Percentiles rank a stretch among this genome's conserved stretches.
These are phyloP conservation scores for Esox lucius DNA, from an alignment of 2,797 vertebrate species.

Conservation along the genomic window DNA sequence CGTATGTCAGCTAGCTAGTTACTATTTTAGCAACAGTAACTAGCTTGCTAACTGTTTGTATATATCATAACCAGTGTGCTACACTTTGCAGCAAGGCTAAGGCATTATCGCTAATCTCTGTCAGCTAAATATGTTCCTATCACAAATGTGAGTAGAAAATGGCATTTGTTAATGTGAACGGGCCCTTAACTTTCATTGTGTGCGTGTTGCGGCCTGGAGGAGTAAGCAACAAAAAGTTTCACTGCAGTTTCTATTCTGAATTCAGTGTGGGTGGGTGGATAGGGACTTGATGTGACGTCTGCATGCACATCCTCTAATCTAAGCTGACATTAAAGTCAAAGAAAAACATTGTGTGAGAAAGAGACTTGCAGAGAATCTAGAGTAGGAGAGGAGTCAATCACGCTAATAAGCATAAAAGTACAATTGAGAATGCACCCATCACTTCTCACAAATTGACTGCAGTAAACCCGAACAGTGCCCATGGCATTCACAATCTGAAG, in stretches of 20 bases:
- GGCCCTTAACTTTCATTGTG: not conserved
- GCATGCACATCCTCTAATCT: not conserved
- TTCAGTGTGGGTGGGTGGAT: conserved; percentile 11
- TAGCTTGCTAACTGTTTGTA: no score
- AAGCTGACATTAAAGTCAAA: not conserved
- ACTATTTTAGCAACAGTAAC: no score
- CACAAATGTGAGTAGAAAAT: no score
- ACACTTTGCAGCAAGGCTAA: no score
- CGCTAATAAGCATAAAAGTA: conserved; percentile 7
- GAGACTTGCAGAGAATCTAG: not conserved
- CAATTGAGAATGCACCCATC: not conserved
- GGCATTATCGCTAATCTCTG: no score
- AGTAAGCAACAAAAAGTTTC: conserved; percentile 15
- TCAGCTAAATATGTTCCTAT: no score
- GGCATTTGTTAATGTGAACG: no score
- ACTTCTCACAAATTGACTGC: conserved; percentile 1
- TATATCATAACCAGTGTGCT: no score
- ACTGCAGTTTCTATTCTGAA: conserved; percentile 19
- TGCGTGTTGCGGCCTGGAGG: conserved; percentile 21
- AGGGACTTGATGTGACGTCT: conserved; percentile 14
- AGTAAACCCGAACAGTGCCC: not conserved
- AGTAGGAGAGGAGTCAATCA: conserved; percentile 13
- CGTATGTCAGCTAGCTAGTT: no score
- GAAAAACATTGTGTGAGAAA: conserved; percentile 10
- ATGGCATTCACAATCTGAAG: conserved; percentile 12